Evolutionary conservation across 1,140 invertebrate species (phyloP).

Genomic region (Ips nitidus): DNA sequence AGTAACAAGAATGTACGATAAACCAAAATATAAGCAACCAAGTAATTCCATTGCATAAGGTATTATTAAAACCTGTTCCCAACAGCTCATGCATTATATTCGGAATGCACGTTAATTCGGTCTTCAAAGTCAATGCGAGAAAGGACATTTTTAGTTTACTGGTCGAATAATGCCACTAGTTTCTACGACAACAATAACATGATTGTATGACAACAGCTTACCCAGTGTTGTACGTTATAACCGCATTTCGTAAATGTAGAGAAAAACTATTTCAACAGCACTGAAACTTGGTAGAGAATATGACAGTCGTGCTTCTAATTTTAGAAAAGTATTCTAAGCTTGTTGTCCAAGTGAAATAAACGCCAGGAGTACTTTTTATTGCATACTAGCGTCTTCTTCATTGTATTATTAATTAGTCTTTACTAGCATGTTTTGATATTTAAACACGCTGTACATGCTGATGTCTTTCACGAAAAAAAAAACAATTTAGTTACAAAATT

Average conservation of each 20-base stretch:
- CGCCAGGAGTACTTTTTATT: neutral
- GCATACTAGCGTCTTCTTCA: neutral
- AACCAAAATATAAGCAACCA: slow-evolving; percentile 13
- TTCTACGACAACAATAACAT: neutral
- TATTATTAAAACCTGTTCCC: neutral
- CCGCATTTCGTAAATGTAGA: neutral
- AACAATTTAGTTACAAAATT: neutral
- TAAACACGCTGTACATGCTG: no score
- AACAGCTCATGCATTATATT: neutral
- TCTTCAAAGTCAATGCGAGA: neutral
- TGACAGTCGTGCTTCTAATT: no score
- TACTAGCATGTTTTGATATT: neutral
- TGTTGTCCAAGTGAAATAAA: neutral
- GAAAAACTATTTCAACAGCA: no score
- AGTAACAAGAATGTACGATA: slow-evolving; percentile 1
- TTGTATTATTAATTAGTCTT: neutral
- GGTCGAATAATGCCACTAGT: neutral
- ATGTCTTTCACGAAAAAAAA: neutral
- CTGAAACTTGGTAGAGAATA: no score
- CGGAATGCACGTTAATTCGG: slow-evolving; percentile 12
- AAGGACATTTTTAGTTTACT: neutral
- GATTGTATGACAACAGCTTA: neutral
- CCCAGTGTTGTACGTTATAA: neutral
- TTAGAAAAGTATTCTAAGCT: neutral
- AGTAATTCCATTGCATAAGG: slow-evolving; percentile 8